A percentile compares a stretch with the other conserved stretches of the same genome.
Evolutionary conservation across 2,888 invertebrate genomes (phyloP).

Genomic region (Choreutis nemorana): DNA sequence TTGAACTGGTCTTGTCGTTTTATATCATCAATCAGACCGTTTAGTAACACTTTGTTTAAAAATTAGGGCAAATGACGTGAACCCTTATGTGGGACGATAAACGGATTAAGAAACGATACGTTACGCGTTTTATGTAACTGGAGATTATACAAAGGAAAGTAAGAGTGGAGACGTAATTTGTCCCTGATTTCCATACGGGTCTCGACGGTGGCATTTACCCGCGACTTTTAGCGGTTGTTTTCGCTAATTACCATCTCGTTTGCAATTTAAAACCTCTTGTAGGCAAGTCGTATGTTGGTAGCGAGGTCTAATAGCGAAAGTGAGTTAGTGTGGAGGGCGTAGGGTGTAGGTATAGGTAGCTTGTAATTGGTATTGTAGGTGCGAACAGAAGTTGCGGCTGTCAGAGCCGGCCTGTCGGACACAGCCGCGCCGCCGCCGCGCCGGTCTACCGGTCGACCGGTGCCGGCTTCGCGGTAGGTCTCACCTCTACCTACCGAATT

Average conservation of each 20-base stretch:
- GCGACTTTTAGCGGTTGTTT: slow-evolving; percentile 49
- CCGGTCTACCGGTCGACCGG: too few species aligned
- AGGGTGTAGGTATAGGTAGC: too few species aligned
- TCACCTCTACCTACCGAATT: too few species aligned
- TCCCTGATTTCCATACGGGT: slow-evolving; percentile 59
- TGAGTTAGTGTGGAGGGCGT: slow-evolving; percentile 31
- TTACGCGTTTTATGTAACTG: slow-evolving; percentile 43
- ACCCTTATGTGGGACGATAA: slow-evolving; percentile 26
- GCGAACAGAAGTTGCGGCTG: slow-evolving; percentile 32
- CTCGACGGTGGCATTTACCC: slow-evolving; percentile 43
- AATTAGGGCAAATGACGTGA: slow-evolving; percentile 29
- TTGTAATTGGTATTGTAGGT: too few species aligned
- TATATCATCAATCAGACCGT: slow-evolving; percentile 1
- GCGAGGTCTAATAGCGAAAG: slow-evolving; percentile 39
- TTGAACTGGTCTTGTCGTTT: slow-evolving; percentile 32
- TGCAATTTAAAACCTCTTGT: slow-evolving; percentile 53
- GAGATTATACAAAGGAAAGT: slow-evolving; percentile 51
- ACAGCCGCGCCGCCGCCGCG: slow-evolving; percentile 12
- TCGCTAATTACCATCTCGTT: slow-evolving; percentile 64
- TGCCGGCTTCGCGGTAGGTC: too few species aligned
- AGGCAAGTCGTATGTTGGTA: slow-evolving; percentile 20
- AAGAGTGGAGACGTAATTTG: slow-evolving; percentile 56
- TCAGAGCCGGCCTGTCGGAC: slow-evolving; percentile 16
- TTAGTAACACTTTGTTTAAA: slow-evolving; percentile 4
- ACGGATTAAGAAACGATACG: slow-evolving; percentile 45